Percentiles rank a stretch among this genome's conserved stretches.
Evolutionary conservation across 2,113 vertebrate genomes (phyloP).

Genomic region (Spilogale gracilis): DNA sequence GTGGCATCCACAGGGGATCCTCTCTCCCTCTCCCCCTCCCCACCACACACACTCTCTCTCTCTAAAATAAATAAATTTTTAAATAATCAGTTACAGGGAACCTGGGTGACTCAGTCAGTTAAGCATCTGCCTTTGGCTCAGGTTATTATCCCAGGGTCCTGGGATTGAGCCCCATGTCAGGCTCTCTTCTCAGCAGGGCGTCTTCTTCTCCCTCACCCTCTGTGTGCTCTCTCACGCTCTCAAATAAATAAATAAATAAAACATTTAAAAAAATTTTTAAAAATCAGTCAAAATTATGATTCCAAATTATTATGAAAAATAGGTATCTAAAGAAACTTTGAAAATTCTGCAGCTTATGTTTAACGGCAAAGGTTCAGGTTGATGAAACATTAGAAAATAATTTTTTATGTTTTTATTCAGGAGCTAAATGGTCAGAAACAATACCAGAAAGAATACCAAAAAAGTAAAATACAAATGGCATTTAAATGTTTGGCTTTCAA

Average conservation of each 20-base stretch:
- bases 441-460: not conserved
- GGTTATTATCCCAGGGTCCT: not conserved
- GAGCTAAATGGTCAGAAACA: constrained; percentile 25
- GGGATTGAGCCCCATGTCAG: not conserved
- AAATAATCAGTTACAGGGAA: not conserved
- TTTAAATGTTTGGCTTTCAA: constrained; percentile 47
- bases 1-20: too few relatives aligned
- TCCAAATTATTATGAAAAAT: not conserved
- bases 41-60: not conserved
- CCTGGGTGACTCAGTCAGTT: not conserved
- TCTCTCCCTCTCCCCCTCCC: not conserved
- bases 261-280: not conserved
- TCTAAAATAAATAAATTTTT: not conserved
- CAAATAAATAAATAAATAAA: not conserved
- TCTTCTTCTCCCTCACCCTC: not conserved
- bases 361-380: not conserved
- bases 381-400: constrained; percentile 16
- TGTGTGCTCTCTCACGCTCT: too few relatives aligned
- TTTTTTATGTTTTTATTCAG: constrained; percentile 16
- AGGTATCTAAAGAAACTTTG: not conserved
- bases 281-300: not conserved
- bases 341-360: constrained; percentile 4
- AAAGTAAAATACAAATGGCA: not conserved
- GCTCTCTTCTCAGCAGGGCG: not conserved
- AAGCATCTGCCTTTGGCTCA: not conserved